These are phyloP conservation scores for Entosphenus tridentatus DNA, from an alignment of 2,113 vertebrate species.

Conservation along the genomic window DNA sequence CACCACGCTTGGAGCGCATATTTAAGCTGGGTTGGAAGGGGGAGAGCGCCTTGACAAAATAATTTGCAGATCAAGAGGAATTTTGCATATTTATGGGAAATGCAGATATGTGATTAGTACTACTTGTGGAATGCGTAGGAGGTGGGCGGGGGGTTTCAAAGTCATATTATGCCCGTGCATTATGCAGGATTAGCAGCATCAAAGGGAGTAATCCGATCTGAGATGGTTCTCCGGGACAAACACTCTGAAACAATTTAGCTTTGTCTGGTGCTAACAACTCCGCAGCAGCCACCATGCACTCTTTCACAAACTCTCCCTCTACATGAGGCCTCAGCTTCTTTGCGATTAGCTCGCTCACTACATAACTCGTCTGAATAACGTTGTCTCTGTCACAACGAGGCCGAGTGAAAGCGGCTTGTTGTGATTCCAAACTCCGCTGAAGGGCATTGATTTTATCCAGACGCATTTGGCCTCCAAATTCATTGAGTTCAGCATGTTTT, in stretches of 20 bases:
- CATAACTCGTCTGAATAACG: constrained; percentile 12
- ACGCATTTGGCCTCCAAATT: constrained; percentile 10
- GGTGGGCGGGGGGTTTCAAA: too few relatives aligned
- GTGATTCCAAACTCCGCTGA: constrained; percentile 9
- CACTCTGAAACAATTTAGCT: constrained; percentile 10
- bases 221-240: constrained; percentile 12
- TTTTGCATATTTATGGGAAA: too few relatives aligned
- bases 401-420: constrained; percentile 8
- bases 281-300: constrained; percentile 10
- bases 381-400: constrained; percentile 8
- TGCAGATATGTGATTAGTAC: too few relatives aligned
- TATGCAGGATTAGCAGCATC: too few relatives aligned
- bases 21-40: too few relatives aligned
- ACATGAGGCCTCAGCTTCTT: constrained; percentile 12
- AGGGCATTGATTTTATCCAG: constrained; percentile 13
- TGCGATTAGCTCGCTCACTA: constrained; percentile 11
- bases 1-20: too few relatives aligned
- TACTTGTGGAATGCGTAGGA: too few relatives aligned
- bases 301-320: constrained; percentile 10
- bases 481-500: constrained; percentile 13
- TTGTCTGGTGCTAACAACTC: constrained; percentile 11
- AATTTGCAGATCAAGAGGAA: too few relatives aligned
- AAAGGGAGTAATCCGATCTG: constrained; percentile 12
- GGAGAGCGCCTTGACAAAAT: too few relatives aligned
- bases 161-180: too few relatives aligned